Conservation (phyloP, 2,888 invertebrate species). For the Stenichneumon culpator region DNA sequence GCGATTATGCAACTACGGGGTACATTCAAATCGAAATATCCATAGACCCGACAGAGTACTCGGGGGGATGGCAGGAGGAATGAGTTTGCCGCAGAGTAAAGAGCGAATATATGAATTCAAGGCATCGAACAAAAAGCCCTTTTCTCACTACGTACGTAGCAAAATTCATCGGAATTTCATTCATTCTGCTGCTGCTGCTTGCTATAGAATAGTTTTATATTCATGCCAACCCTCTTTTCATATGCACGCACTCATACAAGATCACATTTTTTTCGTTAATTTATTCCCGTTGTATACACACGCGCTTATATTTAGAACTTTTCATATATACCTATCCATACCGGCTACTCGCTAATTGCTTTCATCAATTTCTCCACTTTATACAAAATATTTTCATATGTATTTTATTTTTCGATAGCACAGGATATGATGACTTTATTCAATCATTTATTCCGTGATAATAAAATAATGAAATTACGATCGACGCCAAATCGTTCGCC, state of each 20-base stretch:
- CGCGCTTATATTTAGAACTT: constrained; percentile 25
- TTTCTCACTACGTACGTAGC: constrained; percentile 42
- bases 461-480: not conserved
- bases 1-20: constrained; percentile 54
- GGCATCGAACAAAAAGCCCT: constrained; percentile 60
- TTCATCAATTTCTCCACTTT: not conserved
- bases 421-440: not conserved
- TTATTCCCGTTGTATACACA: constrained; percentile 20
- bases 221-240: constrained; percentile 50
- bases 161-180: constrained; percentile 61
- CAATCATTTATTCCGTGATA: not conserved
- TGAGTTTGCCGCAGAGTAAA: constrained; percentile 54
- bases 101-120: constrained; percentile 57
- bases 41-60: constrained; percentile 30
- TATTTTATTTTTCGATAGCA: not conserved
- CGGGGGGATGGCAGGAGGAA: not conserved
- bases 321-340: constrained; percentile 22
- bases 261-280: constrained; percentile 18
- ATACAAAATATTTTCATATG: not conserved
- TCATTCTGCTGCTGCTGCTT: constrained; percentile 35
- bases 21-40: constrained; percentile 48
- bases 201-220: constrained; percentile 54
- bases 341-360: constrained; percentile 40
- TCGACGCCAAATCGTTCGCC: not conserved
- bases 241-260: constrained; percentile 19